Percentiles rank a stretch among this genome's conserved stretches.
Conservation (phyloP, 2,888 invertebrate genomes). For the Digitonthophagus gazella region DNA sequence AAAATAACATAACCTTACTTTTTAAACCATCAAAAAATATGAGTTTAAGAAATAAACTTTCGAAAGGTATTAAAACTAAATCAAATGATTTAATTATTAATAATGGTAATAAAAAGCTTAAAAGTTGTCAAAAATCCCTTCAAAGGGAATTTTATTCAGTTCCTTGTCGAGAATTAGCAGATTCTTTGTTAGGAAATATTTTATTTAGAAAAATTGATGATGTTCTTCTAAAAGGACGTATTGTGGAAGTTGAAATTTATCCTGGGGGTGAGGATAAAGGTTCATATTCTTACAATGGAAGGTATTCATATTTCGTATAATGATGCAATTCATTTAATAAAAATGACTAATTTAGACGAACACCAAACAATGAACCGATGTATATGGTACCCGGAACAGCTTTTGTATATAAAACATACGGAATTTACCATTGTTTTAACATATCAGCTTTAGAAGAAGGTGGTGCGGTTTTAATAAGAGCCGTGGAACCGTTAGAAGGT, state of each 20-base stretch:
- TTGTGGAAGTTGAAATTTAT: conserved; percentile 75
- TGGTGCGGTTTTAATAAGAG: conserved; percentile 65
- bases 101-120: neutral
- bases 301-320: too few species aligned
- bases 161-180: conserved; percentile 55
- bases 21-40: conserved; percentile 16
- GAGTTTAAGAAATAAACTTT: conserved; percentile 16
- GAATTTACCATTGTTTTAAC: conserved; percentile 73
- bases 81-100: neutral
- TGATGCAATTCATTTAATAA: neutral
- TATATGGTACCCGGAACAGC: conserved; percentile 69
- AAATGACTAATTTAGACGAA: conserved; percentile 49
- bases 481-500: conserved; percentile 64
- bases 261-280: conserved; percentile 66
- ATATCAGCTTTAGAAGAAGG: conserved; percentile 66
- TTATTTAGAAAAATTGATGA: conserved; percentile 58
- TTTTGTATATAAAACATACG: conserved; percentile 72
- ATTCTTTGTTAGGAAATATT: conserved; percentile 61
- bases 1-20: neutral
- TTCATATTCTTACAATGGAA: conserved; percentile 44
- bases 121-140: too few species aligned
- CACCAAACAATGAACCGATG: conserved; percentile 66
- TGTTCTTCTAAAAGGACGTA: conserved; percentile 57
- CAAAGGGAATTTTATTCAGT: conserved; percentile 49
- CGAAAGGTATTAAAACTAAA: neutral